A percentile compares a stretch with the other conserved stretches of the same genome.
Evolutionary conservation across 2,888 invertebrate species (phyloP).

Genomic region (Sarcophaga rosellei): DNA sequence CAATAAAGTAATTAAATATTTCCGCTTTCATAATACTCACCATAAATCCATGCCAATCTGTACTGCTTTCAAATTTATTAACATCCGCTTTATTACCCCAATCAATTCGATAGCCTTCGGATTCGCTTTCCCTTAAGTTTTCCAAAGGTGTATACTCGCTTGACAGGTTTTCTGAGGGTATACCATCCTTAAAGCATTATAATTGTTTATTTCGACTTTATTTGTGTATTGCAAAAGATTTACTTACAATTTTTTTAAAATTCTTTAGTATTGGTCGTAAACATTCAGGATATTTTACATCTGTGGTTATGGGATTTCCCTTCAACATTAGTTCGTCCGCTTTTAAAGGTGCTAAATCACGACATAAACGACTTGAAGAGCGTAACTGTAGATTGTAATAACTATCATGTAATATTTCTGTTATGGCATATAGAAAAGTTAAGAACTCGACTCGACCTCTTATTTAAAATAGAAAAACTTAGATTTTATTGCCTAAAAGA

Average conservation of each 20-base stretch:
- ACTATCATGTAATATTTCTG: too few relatives aligned
- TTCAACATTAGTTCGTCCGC: slow-evolving; percentile 73
- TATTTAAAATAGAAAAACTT: too few relatives aligned
- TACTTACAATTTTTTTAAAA: slow-evolving; percentile 74
- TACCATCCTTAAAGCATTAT: slow-evolving; percentile 74
- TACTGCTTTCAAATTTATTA: slow-evolving; percentile 72
- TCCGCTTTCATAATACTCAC: slow-evolving; percentile 63
- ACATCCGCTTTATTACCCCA: slow-evolving; percentile 71
- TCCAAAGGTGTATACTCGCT: slow-evolving; percentile 74
- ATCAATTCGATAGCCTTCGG: slow-evolving; percentile 73
- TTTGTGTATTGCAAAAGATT: background rate
- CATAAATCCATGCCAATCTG: slow-evolving; percentile 77
- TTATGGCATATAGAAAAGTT: too few relatives aligned
- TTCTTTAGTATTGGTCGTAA: slow-evolving; percentile 74
- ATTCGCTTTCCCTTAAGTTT: slow-evolving; percentile 72
- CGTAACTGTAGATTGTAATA: slow-evolving; percentile 9
- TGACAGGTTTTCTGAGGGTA: slow-evolving; percentile 75
- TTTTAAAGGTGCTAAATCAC: slow-evolving; percentile 73
- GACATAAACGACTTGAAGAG: slow-evolving; percentile 71
- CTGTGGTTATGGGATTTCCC: slow-evolving; percentile 75
- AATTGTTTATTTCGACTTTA: background rate
- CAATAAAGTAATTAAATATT: background rate
- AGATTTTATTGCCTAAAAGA: too few relatives aligned
- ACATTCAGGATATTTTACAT: slow-evolving; percentile 75
- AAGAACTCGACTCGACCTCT: too few relatives aligned